Evolutionary conservation across 2,888 invertebrate species (phyloP), one percentile per base, ranked within the genome.

Genomic region (Timandra comae): DNA sequence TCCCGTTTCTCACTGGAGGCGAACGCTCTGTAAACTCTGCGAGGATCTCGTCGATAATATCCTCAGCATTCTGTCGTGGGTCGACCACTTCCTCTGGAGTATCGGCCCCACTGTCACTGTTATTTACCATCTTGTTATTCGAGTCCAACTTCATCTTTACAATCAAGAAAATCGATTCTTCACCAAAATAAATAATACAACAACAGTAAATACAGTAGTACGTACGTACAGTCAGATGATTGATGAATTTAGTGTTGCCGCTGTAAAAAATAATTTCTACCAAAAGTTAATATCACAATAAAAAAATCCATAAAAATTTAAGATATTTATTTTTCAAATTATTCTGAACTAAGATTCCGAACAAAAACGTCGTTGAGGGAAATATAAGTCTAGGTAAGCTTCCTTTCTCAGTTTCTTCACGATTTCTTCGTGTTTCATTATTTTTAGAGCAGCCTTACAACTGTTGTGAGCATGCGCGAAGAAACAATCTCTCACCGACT

Each of bases 121-220:
- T 80, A 48, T 75, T 80, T 44, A 82, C 78, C 72, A 81, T 70
- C 54, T 86, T 85, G 53, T 86, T 81, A 61, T 86, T 86, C 7
- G 86, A 82, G 44, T 86, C 86, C 37, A 86, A 58, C 71, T 85
- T 86, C 86, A 86, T n/a, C n/a, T n/a, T n/a, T n/a, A n/a, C n/a
- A n/a, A 35, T 49, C 39, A 39, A 48, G 48, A 60, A 53, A 66
- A 72, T 73, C 55, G 66, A 72, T 69, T 68, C 44, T 51, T 41
- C 54, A 62, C 46, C 64, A 72, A 77, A 78, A 74, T 75, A 76
- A 77, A 76, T 76, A 75, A 65, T 57, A 66, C 68, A 63, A 62
- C 52, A 35, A 36, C 46, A 47, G 44, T 49, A 40, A 52, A 37
- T 48, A 39, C 38, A 48, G 42, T 16, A 5, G n/a, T n/a, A 39